A percentile compares a stretch with the other conserved stretches of the same genome.
Evolutionary conservation across 2,113 vertebrate species (phyloP).

Genomic region (Dolichallabes microphthalmus): DNA sequence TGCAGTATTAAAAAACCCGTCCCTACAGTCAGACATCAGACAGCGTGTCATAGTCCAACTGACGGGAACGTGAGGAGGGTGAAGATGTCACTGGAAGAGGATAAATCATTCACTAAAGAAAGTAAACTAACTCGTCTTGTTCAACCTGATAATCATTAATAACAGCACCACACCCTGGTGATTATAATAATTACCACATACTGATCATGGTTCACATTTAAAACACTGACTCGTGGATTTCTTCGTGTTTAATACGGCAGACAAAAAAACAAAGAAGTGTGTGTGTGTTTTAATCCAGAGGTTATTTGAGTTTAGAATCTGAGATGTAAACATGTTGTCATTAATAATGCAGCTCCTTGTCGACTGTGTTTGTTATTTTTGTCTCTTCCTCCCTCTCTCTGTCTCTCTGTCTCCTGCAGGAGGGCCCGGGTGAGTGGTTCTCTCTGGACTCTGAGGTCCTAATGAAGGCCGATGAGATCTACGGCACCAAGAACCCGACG

Average conservation of each 20-base stretch:
- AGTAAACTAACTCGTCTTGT: too few species aligned
- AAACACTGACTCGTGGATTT: not conserved
- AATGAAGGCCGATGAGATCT: constrained; percentile 92
- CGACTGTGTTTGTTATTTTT: not conserved
- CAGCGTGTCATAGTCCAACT: too few species aligned
- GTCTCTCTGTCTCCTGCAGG: constrained; percentile 71
- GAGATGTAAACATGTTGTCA: not conserved
- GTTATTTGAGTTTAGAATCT: constrained; percentile 15
- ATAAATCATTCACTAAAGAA: not conserved
- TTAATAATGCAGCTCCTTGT: constrained; percentile 26
- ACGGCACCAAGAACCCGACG: constrained; percentile 90
- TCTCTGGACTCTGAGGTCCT: constrained; percentile 88
- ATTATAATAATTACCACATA: not conserved
- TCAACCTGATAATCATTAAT: not conserved
- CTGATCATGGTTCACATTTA: not conserved
- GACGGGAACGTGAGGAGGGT: not conserved
- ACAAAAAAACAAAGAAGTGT: too few species aligned
- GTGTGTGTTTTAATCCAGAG: not conserved
- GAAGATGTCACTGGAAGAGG: not conserved
- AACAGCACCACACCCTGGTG: not conserved
- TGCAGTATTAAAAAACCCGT: too few species aligned
- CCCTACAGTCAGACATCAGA: too few species aligned
- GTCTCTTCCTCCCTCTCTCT: too few species aligned
- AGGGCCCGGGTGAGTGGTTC: constrained; percentile 91
- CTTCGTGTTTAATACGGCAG: not conserved